Conservation (phyloP, 64 coral and sea anemone species). For the Actinia tenebrosa region DNA sequence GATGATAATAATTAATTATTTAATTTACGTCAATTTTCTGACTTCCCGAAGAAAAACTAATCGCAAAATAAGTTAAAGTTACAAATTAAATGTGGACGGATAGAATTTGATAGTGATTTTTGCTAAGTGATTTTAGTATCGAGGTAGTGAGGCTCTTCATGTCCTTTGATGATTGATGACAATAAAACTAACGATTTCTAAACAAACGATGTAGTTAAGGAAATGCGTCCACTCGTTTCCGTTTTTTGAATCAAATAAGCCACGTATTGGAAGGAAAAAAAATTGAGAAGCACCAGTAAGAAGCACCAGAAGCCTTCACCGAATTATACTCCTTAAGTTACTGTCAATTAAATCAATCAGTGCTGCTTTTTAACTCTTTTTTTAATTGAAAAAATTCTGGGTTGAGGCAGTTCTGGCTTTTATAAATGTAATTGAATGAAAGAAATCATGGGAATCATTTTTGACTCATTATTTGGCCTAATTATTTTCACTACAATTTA, state of each 20-base stretch:
- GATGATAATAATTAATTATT: too few relatives aligned
- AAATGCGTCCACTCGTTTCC: neutral
- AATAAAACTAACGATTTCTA: conserved; percentile 2
- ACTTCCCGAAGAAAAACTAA: neutral
- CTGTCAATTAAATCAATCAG: neutral
- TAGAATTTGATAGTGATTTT: neutral
- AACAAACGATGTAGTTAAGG: conserved; percentile 9
- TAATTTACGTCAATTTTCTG: too few relatives aligned
- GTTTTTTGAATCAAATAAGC: neutral
- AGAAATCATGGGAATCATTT: too few relatives aligned
- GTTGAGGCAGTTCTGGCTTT: too few relatives aligned
- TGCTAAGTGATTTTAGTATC: neutral
- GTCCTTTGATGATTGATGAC: neutral
- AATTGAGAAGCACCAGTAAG: neutral
- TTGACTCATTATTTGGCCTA: neutral
- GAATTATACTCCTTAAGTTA: neutral
- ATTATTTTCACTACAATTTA: neutral
- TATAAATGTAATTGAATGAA: too few relatives aligned
- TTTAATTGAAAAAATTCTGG: too few relatives aligned
- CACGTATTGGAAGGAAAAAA: neutral
- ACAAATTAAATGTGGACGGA: neutral
- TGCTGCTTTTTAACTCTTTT: too few relatives aligned
- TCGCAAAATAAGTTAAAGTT: neutral
- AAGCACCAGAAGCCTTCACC: neutral
- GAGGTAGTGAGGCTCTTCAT: neutral